These are phyloP conservation scores for Pedetes capensis DNA, from an alignment of 2,113 vertebrate species.

Conservation along the genomic window DNA sequence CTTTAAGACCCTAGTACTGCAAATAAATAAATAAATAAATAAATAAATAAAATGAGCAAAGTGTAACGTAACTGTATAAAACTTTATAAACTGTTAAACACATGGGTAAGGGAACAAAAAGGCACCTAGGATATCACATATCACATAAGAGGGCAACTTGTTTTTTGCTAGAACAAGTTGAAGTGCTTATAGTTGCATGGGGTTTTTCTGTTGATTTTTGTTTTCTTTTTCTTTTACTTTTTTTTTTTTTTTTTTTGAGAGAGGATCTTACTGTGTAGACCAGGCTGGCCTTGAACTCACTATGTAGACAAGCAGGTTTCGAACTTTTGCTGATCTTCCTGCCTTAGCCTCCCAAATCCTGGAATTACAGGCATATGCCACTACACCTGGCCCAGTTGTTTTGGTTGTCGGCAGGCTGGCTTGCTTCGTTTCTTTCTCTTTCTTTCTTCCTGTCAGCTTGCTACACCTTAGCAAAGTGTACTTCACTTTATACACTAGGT, in stretches of 20 bases:
- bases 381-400: too few relatives aligned
- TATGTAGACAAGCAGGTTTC: too few relatives aligned
- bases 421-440: background rate
- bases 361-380: too few relatives aligned
- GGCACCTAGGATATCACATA: background rate
- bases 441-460: background rate
- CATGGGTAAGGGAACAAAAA: background rate
- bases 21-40: background rate
- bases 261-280: too few relatives aligned
- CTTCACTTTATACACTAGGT: slow-evolving; percentile 10
- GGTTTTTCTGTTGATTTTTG: too few relatives aligned
- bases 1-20: background rate
- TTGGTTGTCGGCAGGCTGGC: too few relatives aligned
- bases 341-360: too few relatives aligned
- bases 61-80: slow-evolving; percentile 74
- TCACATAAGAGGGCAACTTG: background rate
- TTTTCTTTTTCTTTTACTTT: too few relatives aligned
- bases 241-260: too few relatives aligned
- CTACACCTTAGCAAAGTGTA: slow-evolving; percentile 8
- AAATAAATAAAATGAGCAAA: background rate
- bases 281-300: too few relatives aligned
- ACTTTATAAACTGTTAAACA: slow-evolving; percentile 15
- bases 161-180: background rate
- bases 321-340: too few relatives aligned
- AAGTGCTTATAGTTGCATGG: too few relatives aligned